Base-by-base conservation (phyloP, 2,113 vertebrate species). In the Microtus montanus region DNA sequence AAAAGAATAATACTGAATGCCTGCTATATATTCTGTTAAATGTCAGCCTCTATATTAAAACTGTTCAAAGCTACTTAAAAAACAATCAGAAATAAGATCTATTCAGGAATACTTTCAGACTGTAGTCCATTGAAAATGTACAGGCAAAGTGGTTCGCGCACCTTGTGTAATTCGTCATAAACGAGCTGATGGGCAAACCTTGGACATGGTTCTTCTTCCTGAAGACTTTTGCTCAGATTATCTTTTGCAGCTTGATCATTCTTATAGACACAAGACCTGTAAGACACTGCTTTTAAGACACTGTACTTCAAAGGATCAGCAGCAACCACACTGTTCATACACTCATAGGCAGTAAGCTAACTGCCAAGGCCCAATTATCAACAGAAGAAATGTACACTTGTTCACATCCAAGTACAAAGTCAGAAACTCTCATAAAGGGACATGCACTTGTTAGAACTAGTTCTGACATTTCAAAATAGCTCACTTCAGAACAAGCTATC, bases 251-350 rank as follows among this genome's bases (percentile, higher is more conserved):
- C 99, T 97, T 99, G 99, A 96, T 99, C 99, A 47, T 99, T 99
- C 98, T 99, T 99, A 97, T 99, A 99, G 58, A 99, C 99, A 92
- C 99, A 99, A 24, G 99, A 99, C 99, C 99, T 99, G 97, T 30
- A 98, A 98, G 38, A 95, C 7, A 83, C 22, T 78, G 93, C 24
- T 58, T 96, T 95, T 86, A 86, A 93, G 94, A 66, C 24, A 92
- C 26, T 91, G 79, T 91, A 82, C n/a, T 14, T 54, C 2, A 82
- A 22, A 95, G 92, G 66, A 70, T 79, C 12, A 96, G 85, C 17
- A 89, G 44, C 20, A 90, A 2, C 86, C 41, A 93, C 41, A 92
- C 35, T 61, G n/a, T 73, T 73, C 84, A 91, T 63, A 63, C 3
- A 96, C 82, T 8, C 41, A 19, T 22, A 95, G 79, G 44, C 77